phyloP scores from a whole-genome alignment of 2,797 vertebrate species.

The Lutra lutra region DNA sequence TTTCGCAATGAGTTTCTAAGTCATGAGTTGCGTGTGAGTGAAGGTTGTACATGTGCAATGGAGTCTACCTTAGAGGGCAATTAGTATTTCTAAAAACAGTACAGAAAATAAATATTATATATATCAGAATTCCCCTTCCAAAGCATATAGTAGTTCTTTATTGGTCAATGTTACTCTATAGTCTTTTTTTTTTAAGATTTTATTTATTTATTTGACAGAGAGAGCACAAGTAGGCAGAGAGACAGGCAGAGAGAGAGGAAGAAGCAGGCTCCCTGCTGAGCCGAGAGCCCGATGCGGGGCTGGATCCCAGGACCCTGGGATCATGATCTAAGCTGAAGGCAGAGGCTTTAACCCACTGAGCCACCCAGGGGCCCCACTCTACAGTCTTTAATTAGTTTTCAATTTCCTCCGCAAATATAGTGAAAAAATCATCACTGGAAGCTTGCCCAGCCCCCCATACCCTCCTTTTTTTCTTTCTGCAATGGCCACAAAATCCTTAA shows the following conservation, averaged over 20 bases:
- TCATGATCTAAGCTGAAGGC: too few relatives aligned
- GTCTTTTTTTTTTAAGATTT: background rate
- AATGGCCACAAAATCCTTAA: background rate
- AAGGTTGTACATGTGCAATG: background rate
- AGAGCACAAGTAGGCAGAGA: too few relatives aligned
- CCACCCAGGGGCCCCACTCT: background rate
- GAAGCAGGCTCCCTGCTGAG: too few relatives aligned
- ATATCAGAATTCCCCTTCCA: background rate
- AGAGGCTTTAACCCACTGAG: too few relatives aligned
- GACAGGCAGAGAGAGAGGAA: too few relatives aligned
- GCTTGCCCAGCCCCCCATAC: background rate
- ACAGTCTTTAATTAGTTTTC: background rate
- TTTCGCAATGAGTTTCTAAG: background rate
- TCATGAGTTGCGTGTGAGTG: background rate
- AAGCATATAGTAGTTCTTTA: background rate
- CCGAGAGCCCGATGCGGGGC: too few relatives aligned
- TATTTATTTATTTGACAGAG: too few relatives aligned
- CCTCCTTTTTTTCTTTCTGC: background rate
- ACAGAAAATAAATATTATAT: background rate
- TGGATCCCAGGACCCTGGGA: too few relatives aligned
- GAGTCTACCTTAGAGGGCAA: background rate
- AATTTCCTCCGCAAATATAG: background rate
- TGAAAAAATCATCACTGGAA: background rate
- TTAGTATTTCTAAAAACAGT: background rate
- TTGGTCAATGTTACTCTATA: background rate